phyloP scores from a whole-genome alignment of 2,888 invertebrate species.

The Lasioglossum villosulum region DNA sequence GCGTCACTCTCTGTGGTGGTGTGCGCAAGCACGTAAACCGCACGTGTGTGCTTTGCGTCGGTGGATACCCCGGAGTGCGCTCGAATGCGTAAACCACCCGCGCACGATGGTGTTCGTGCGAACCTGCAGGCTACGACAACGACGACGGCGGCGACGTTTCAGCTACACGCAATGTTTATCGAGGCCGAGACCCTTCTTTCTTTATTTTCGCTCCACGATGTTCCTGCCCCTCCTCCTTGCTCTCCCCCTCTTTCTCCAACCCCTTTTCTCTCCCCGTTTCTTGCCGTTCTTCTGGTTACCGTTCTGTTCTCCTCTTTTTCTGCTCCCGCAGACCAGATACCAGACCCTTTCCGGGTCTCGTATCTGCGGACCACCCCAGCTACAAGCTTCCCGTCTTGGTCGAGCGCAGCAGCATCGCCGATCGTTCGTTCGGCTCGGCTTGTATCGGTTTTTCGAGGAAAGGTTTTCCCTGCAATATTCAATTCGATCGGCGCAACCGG shows the following conservation, averaged over 20 bases:
- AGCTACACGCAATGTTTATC: slow-evolving; percentile 79
- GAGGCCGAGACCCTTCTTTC: slow-evolving; percentile 52
- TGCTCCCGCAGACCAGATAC: slow-evolving; percentile 14
- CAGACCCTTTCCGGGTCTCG: slow-evolving; percentile 37
- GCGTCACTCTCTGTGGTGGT: slow-evolving; percentile 45
- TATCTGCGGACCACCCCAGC: slow-evolving; percentile 23
- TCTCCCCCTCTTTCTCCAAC: slow-evolving; percentile 5
- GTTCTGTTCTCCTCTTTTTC: not conserved
- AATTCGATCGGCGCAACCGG: slow-evolving; percentile 45
- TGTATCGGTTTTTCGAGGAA: slow-evolving; percentile 53
- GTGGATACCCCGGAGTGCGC: slow-evolving; percentile 15
- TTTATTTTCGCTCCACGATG: slow-evolving; percentile 51
- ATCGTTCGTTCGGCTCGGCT: slow-evolving; percentile 26
- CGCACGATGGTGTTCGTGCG: slow-evolving; percentile 13
- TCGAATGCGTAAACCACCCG: slow-evolving; percentile 7
- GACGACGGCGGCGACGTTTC: slow-evolving; percentile 48
- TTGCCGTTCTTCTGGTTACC: slow-evolving; percentile 6
- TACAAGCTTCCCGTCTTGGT: slow-evolving; percentile 51
- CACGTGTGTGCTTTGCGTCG: slow-evolving; percentile 58
- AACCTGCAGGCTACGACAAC: slow-evolving; percentile 27
- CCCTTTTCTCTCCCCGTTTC: slow-evolving; percentile 7
- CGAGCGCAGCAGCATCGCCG: not conserved
- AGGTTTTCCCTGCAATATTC: slow-evolving; percentile 52
- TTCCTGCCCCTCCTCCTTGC: slow-evolving; percentile 8
- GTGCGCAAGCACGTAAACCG: slow-evolving; percentile 60